A percentile compares a stretch with the other conserved stretches of the same genome.
Conservation (phyloP, 2,888 invertebrate species). For the Thelaira solivaga region DNA sequence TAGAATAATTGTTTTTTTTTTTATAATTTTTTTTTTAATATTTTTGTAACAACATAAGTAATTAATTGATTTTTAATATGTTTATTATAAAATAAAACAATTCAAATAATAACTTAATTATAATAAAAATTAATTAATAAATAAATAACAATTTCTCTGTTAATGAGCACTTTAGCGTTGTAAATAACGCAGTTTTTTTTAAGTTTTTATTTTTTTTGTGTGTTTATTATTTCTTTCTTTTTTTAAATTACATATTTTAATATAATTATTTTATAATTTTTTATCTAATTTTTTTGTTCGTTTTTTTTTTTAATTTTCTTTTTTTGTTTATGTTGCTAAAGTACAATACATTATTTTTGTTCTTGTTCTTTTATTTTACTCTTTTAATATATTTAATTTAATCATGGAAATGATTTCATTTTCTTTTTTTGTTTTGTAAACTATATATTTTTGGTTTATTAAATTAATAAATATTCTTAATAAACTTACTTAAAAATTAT, state of each 20-base stretch:
- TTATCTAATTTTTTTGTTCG: slow-evolving; percentile 51
- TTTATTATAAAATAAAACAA: background rate
- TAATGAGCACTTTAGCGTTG: slow-evolving; percentile 59
- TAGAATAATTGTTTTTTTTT: slow-evolving; percentile 8
- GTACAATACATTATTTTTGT: slow-evolving; percentile 55
- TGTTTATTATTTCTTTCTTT: no score
- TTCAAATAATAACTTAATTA: slow-evolving; percentile 29
- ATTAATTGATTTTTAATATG: background rate
- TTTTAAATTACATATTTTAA: slow-evolving; percentile 40
- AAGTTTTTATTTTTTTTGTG: slow-evolving; percentile 11
- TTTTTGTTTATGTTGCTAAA: slow-evolving; percentile 49
- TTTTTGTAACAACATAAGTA: slow-evolving; percentile 39
- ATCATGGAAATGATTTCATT: slow-evolving; percentile 36
- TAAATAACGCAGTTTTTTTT: slow-evolving; percentile 47
- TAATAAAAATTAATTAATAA: slow-evolving; percentile 43
- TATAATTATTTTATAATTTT: slow-evolving; percentile 40
- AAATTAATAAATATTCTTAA: slow-evolving; percentile 53
- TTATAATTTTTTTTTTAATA: background rate
- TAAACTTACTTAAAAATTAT: slow-evolving; percentile 61
- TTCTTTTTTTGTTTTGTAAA: background rate
- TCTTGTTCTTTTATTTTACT: slow-evolving; percentile 4
- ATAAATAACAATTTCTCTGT: slow-evolving; percentile 58
- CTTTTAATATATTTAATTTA: slow-evolving; percentile 24
- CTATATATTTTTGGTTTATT: slow-evolving; percentile 11
- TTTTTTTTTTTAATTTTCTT: slow-evolving; percentile 7